Conservation (phyloP, 2,888 invertebrate genomes). For the Tiphia femorata region DNA sequence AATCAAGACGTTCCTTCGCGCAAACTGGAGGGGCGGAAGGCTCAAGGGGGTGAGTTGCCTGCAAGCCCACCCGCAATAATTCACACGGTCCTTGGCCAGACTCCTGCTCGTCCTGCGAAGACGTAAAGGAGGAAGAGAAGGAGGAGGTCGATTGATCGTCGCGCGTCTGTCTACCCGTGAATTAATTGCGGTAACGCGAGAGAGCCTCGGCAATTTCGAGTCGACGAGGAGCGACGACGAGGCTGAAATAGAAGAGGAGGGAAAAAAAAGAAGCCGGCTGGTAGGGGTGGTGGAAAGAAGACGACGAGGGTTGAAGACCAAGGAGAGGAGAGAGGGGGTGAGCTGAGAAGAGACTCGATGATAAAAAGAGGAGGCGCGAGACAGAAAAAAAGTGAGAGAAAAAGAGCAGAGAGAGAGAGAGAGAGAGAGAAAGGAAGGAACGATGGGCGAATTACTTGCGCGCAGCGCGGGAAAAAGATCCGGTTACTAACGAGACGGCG, state of each 20-base stretch:
- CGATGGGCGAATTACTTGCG: conserved; percentile 43
- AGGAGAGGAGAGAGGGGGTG: too few relatives aligned
- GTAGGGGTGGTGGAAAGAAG: too few relatives aligned
- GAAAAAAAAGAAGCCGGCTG: too few relatives aligned
- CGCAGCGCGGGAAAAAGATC: conserved; percentile 40
- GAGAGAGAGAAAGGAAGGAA: conserved; percentile 27
- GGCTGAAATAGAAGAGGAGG: too few relatives aligned
- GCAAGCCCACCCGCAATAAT: conserved; percentile 11
- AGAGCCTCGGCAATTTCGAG: conserved; percentile 37
- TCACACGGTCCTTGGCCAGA: conserved; percentile 16
- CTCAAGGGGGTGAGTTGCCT: not conserved
- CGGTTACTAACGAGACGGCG: conserved; percentile 51
- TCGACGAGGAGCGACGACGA: too few relatives aligned
- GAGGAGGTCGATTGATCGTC: conserved; percentile 25
- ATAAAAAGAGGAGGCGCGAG: too few relatives aligned
- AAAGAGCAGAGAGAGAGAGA: conserved; percentile 10
- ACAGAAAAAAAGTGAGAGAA: conserved; percentile 10
- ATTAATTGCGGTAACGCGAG: conserved; percentile 37
- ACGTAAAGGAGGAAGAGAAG: not conserved
- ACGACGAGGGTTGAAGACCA: too few relatives aligned
- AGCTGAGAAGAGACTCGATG: too few relatives aligned
- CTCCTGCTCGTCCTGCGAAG: conserved; percentile 15
- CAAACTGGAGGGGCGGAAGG: not conserved
- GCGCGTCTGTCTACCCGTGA: conserved; percentile 16
- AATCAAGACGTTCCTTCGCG: not conserved